phyloP scores from a whole-genome alignment of 2,113 vertebrate genomes.

The Cephalopterus ornatus region DNA sequence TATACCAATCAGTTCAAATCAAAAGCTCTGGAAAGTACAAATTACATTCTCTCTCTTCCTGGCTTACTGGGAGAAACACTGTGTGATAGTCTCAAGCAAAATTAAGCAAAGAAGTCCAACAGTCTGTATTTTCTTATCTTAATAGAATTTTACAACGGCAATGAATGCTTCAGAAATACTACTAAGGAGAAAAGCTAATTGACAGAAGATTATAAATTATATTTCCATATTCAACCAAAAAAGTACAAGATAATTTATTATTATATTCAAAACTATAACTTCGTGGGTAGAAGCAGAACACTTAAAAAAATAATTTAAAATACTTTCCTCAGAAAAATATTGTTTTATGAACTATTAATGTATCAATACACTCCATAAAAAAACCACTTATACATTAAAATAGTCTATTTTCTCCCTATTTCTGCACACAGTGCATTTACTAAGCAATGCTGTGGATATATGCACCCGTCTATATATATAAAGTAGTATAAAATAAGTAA shows the following conservation, averaged over 20 bases:
- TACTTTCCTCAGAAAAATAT: background rate
- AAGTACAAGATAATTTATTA: conserved; percentile 16
- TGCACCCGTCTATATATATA: rapidly evolving
- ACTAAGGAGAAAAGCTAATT: conserved; percentile 33
- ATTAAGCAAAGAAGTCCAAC: background rate
- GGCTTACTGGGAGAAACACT: background rate
- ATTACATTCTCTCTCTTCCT: conserved; percentile 7
- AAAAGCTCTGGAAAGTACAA: conserved; percentile 42
- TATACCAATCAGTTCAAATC: conserved; percentile 47
- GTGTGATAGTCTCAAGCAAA: background rate
- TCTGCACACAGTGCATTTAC: background rate
- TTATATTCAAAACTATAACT: background rate
- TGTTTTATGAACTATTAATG: background rate
- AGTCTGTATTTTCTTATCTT: conserved; percentile 46
- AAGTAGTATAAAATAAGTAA: background rate
- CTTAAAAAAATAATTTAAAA: background rate
- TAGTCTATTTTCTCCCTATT: background rate
- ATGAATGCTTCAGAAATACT: conserved; percentile 7
- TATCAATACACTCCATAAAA: background rate
- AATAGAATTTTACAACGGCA: conserved; percentile 50
- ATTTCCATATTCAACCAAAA: conserved; percentile 39
- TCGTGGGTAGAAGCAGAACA: background rate
- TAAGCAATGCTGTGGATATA: background rate
- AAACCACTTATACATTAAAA: background rate
- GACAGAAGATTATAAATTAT: conserved; percentile 24